Evolutionary conservation across 2,888 invertebrate species (phyloP), one percentile per base, ranked within the genome.

Genomic region (Caenorhabditis plicata): DNA sequence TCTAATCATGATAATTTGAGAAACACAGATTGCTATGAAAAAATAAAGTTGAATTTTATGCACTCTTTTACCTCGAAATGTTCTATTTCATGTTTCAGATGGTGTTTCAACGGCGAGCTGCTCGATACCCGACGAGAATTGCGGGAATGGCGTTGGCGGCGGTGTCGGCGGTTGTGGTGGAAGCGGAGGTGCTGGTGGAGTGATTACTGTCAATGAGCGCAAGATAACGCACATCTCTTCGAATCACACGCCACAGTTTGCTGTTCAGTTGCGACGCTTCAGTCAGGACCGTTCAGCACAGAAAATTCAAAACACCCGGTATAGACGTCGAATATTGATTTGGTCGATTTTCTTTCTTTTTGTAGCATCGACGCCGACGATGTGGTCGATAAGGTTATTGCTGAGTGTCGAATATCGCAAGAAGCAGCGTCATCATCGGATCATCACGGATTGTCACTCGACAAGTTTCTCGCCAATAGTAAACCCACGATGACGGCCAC

Each of bases 331-430:
- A n/a, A n/a, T n/a, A n/a, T n/a, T n/a, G n/a, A n/a, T n/a, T n/a
- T n/a, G n/a, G n/a, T n/a, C n/a, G n/a, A n/a, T n/a, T n/a, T n/a
- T n/a, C n/a, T n/a, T n/a, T n/a, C n/a, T 27, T 13, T 33, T 55
- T 66, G n/a, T 47, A 71, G 78, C 15, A 67, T 75, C 43, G 78
- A 78, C 47, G 68, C 78, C 4, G 75, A 74, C 45, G 64, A 64
- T 27, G 64, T 79, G 13, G 73, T 78, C 26, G 75, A 73, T 27
- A 64, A 75, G 45, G 61, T 74, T 38, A 50, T 71, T 19, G 60
- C 64, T 11, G 67, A 64, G 33, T 65, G 64, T 15, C 46, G 58
- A 2, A 29, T 69, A 7, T 61, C 61, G 1, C 64, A 67, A 33
- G 62, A 61, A 17, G 61, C 49, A 15, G 22, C 11, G n/a, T 15